Percentiles rank a stretch among this genome's conserved stretches.
Evolutionary conservation across 2,113 vertebrate genomes (phyloP).

Genomic region (Xyliphius kryptos): DNA sequence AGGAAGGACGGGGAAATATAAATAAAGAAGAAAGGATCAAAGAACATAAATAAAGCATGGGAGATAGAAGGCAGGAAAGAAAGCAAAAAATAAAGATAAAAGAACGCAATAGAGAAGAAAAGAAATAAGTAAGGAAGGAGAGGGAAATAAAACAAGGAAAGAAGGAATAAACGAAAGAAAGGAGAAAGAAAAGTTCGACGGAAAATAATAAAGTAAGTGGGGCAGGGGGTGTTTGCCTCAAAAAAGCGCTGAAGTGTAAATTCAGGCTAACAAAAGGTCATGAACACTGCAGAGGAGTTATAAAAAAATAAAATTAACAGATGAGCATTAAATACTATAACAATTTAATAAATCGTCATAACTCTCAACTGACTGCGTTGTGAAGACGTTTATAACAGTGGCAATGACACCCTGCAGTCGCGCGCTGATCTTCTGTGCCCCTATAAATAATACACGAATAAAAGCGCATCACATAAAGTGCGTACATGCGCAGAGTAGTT

Average conservation of each 20-base stretch:
- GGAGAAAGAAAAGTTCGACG: background rate
- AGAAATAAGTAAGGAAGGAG: too few species aligned
- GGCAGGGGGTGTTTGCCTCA: background rate
- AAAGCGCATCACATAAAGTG: background rate
- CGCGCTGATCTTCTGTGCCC: background rate
- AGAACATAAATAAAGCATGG: too few species aligned
- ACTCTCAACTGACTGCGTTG: background rate
- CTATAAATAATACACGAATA: background rate
- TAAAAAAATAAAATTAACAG: background rate
- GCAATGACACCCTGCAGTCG: background rate
- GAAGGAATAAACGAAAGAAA: too few species aligned
- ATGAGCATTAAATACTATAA: background rate
- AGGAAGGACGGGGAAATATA: too few species aligned
- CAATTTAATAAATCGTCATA: background rate
- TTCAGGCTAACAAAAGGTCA: background rate
- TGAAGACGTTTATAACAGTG: background rate
- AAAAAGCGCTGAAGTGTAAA: background rate
- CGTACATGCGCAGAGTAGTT: background rate
- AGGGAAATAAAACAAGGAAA: too few species aligned
- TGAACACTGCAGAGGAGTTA: background rate
- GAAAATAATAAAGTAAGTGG: too few species aligned
- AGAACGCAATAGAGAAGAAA: too few species aligned
- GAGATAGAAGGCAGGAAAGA: too few species aligned
- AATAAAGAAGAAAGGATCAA: too few species aligned
- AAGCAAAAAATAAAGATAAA: too few species aligned